Evolutionary conservation across 2,113 vertebrate species (phyloP), one percentile per base, ranked within the genome.

Genomic region (Semnornis frantzii): DNA sequence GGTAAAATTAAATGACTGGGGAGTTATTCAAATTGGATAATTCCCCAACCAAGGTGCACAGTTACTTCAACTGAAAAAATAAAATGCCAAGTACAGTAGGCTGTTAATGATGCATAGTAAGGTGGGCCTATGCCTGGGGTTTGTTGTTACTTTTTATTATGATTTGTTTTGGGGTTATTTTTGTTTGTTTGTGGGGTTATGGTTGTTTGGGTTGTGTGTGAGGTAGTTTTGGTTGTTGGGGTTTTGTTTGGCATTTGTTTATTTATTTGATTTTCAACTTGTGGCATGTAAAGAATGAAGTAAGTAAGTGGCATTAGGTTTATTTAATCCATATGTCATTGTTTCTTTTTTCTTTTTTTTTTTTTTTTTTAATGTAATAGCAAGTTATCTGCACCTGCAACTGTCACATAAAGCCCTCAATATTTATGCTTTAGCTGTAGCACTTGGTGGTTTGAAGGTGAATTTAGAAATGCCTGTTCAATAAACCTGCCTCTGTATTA

Each of bases 1-100:
- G 96, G 93, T 92, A 85, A 96, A 97, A 96, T 92, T 87, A 94
- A 96, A 96, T 91, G 90, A 95, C 95, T 96, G 86, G 91, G 74
- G 89, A 90, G 57, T 93, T 95, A 85, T 88, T 87, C 83, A 93
- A 92, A 89, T 88, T 91, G 96, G 97, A 75, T 96, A 95, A 96
- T 97, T 97, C 91, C 71, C 87, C 60, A 82, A 79, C 88, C 81
- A 93, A 96, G 85, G 68, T 84, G 73, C 25, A 44, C 23, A 69
- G 86, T 96, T 96, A 97, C 81, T 96, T 92, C 93, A 93, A 90
- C 95, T 97, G 97, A 98, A 97, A 39, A 39, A 39, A 39, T 11
- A 39, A 39, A 39, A 39, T 39, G 37, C 37, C 37, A 39, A 39
- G 37, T 10, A 39, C 37, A 39, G 37, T 39, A 39, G 37, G 37